Percentiles rank a stretch among this genome's conserved stretches.
Evolutionary conservation across 2,797 vertebrate genomes (phyloP).

Genomic region (Aldrovandia affinis): DNA sequence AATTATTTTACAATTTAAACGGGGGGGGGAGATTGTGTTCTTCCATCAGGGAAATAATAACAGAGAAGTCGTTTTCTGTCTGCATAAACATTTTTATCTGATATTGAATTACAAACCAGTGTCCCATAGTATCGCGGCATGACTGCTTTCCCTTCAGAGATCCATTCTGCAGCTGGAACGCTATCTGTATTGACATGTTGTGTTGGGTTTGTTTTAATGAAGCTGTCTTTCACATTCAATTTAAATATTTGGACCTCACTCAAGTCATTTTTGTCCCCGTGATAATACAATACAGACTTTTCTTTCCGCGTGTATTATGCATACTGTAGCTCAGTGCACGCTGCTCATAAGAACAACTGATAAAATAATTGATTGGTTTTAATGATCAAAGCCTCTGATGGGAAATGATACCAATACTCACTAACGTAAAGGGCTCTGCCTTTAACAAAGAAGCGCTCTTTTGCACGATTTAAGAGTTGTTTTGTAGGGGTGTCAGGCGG

Average conservation of each 20-base stretch:
- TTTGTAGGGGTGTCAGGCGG: neutral
- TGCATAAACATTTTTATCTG: conserved; percentile 61
- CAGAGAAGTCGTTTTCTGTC: conserved; percentile 65
- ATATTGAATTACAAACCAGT: conserved; percentile 58
- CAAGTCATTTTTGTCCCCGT: neutral
- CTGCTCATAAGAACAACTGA: neutral
- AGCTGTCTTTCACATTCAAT: conserved; percentile 11
- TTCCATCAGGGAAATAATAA: conserved; percentile 67
- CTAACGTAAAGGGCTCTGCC: neutral
- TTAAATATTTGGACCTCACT: conserved; percentile 5
- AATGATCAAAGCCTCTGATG: neutral
- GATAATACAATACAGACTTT: neutral
- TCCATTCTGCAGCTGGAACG: neutral
- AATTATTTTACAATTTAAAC: conserved; percentile 36
- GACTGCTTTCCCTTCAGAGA: neutral
- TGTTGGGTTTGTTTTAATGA: conserved; percentile 6
- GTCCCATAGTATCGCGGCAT: neutral
- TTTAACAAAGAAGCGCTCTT: neutral
- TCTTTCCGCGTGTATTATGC: neutral
- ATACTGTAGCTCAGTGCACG: neutral
- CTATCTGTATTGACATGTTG: conserved; percentile 1
- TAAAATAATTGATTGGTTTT: neutral
- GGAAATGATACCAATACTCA: neutral
- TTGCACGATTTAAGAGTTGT: neutral
- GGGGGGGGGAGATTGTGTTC: conserved; percentile 26